Conservation (phyloP, 2,888 invertebrate genomes). For the Blera fallax region DNA sequence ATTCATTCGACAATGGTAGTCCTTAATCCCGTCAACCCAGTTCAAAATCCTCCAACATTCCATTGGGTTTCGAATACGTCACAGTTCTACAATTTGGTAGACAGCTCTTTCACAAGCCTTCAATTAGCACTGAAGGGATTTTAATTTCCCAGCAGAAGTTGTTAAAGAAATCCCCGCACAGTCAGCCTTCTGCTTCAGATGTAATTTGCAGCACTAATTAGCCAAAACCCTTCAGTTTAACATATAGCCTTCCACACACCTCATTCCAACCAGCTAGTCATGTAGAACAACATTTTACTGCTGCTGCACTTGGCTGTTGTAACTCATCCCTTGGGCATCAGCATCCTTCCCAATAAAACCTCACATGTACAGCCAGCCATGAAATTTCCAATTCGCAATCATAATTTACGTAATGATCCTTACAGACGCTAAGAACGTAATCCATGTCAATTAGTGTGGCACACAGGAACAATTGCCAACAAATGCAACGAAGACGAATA, state of each 20-base stretch:
- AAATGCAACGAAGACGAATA: slow-evolving; percentile 47
- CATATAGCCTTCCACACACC: neutral
- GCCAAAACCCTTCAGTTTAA: neutral
- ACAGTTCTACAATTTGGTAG: no score
- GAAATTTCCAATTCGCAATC: slow-evolving; percentile 61
- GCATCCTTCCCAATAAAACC: slow-evolving; percentile 22
- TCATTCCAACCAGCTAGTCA: neutral
- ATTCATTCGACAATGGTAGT: no score
- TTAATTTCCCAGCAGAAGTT: no score
- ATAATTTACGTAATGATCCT: slow-evolving; percentile 70
- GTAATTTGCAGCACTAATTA: neutral
- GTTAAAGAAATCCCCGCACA: no score
- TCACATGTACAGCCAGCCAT: slow-evolving; percentile 2
- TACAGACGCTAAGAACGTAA: slow-evolving; percentile 53
- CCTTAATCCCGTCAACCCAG: no score
- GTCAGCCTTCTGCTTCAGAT: neutral
- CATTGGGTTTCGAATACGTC: no score
- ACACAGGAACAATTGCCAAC: slow-evolving; percentile 52
- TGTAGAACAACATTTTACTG: neutral
- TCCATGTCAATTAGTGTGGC: slow-evolving; percentile 64
- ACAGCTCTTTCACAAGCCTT: no score
- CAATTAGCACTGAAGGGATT: no score
- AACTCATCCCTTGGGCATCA: neutral
- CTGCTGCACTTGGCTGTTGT: neutral
- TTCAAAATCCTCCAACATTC: no score